Conservation (phyloP, 1,140 invertebrate species). For the Drosophila oshimai region DNA sequence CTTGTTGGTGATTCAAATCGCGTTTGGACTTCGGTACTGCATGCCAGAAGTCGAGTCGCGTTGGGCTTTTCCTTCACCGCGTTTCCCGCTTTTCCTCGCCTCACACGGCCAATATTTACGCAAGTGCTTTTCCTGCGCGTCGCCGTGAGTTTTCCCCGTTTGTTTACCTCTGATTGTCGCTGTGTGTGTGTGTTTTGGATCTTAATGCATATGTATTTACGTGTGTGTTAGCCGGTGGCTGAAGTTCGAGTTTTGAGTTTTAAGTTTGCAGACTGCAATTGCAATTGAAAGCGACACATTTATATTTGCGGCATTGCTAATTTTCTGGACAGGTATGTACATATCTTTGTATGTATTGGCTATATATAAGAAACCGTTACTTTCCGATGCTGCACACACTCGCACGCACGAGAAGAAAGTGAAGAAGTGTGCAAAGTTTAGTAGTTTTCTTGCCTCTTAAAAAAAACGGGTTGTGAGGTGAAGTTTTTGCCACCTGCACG, state of each 20-base stretch:
- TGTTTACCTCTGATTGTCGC: conserved; percentile 16
- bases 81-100: not conserved
- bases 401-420: conserved; percentile 61
- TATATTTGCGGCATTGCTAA: conserved; percentile 47
- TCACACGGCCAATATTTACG: conserved; percentile 56
- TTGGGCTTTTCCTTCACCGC: not conserved
- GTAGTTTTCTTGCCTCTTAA: conserved; percentile 54
- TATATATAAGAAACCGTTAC: conserved; percentile 52
- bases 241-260: conserved; percentile 40
- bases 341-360: not conserved
- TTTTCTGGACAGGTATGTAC: conserved; percentile 49
- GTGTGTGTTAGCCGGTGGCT: conserved; percentile 44
- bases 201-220: conserved; percentile 6
- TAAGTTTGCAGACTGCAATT: conserved; percentile 14
- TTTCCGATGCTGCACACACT: conserved; percentile 49
- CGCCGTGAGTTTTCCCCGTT: conserved; percentile 31
- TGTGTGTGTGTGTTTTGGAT: conserved; percentile 6
- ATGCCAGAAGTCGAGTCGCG: conserved; percentile 11
- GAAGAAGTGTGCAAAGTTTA: conserved; percentile 68
- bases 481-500: conserved; percentile 37
- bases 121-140: conserved; percentile 55
- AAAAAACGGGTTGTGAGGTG: conserved; percentile 51
- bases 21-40: too few species aligned
- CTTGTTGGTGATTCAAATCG: too few species aligned
- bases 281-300: conserved; percentile 69